Conservation (phyloP, 64 coral and sea anemone genomes). For the Astreopora myriophthalma region DNA sequence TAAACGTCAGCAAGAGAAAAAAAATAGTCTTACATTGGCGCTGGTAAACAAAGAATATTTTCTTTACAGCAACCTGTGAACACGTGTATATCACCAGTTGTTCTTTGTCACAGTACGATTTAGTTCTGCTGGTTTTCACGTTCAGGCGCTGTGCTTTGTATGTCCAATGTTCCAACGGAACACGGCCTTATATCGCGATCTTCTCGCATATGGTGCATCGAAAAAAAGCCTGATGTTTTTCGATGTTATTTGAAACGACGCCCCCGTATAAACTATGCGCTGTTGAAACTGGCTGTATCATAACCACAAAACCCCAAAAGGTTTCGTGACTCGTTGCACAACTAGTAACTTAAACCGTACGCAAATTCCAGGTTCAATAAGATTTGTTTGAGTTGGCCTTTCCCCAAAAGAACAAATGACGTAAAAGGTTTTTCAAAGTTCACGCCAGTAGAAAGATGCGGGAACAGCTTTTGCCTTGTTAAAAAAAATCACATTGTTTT, state of each 20-base stretch:
- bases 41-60: constrained; percentile 6
- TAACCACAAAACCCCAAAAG: no score
- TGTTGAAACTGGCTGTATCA: not conserved
- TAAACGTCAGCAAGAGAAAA: not conserved
- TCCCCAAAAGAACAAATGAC: constrained; percentile 17
- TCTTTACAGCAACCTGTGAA: constrained; percentile 15
- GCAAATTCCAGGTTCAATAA: constrained; percentile 3
- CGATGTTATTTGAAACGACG: not conserved
- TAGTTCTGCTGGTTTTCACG: not conserved
- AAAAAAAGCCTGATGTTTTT: not conserved
- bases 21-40: not conserved
- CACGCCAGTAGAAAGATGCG: not conserved
- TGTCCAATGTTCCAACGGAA: not conserved
- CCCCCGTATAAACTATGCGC: not conserved
- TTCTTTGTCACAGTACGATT: not conserved
- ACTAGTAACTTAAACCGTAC: constrained; percentile 25
- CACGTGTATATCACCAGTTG: constrained; percentile 19
- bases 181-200: not conserved
- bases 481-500: not conserved
- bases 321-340: not conserved
- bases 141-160: not conserved
- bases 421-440: constrained; percentile 14
- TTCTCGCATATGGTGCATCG: not conserved
- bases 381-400: constrained; percentile 20
- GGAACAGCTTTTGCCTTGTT: not conserved